phyloP scores from a whole-genome alignment of 2,113 vertebrate genomes.

The Podocnemis expansa region DNA sequence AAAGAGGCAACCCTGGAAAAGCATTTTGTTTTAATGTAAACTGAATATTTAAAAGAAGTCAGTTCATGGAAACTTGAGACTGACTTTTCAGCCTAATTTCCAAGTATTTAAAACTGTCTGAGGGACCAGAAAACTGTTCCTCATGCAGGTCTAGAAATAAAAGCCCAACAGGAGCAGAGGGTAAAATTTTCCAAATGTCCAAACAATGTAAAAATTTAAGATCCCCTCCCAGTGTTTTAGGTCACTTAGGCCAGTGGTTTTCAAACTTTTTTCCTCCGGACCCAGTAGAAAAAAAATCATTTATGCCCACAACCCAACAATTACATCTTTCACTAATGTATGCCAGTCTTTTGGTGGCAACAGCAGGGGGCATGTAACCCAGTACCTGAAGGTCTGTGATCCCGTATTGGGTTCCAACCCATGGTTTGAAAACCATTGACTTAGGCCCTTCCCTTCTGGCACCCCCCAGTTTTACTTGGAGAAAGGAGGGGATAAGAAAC shows the following conservation, averaged over 20 bases:
- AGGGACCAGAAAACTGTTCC: neutral
- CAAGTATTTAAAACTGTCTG: neutral
- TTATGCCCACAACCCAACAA: no score
- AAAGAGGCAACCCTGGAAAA: neutral
- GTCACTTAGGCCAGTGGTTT: neutral
- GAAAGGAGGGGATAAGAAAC: neutral
- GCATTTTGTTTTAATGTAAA: neutral
- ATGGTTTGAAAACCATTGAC: no score
- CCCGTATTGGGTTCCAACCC: no score
- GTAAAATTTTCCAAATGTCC: neutral
- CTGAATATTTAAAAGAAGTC: neutral
- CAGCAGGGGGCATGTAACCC: no score
- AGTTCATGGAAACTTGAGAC: neutral
- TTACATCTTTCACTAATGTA: no score
- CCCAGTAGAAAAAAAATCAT: no score
- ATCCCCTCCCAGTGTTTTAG: neutral
- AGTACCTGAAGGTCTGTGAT: no score
- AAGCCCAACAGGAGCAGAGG: neutral
- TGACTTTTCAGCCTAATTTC: neutral
- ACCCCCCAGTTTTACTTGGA: neutral
- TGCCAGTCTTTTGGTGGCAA: no score
- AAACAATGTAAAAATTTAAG: neutral
- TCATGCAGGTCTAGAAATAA: neutral
- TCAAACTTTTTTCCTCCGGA: no score
- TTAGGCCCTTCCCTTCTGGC: neutral